Evolutionary conservation across 2,888 invertebrate genomes (phyloP).

Genomic region (Leptogaster cylindrica): DNA sequence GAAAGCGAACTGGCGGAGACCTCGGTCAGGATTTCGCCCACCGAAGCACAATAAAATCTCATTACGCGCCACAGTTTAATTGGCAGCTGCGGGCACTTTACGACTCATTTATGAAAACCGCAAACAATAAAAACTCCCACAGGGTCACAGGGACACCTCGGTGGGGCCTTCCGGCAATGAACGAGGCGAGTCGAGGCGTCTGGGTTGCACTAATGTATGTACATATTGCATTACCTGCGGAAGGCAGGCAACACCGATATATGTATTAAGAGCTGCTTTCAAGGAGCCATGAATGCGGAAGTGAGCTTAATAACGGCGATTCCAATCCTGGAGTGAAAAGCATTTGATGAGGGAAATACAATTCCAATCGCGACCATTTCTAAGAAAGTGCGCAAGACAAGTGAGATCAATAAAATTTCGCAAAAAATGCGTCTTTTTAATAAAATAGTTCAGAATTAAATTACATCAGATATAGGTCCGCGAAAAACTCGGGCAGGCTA

Average conservation of each 20-base stretch:
- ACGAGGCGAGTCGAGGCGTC: background rate
- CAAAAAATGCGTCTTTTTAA: too few relatives aligned
- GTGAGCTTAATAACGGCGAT: background rate
- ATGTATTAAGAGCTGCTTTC: too few relatives aligned
- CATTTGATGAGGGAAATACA: too few relatives aligned
- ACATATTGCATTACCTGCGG: too few relatives aligned
- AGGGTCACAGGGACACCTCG: background rate
- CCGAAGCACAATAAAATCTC: constrained; percentile 31
- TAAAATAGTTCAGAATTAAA: too few relatives aligned
- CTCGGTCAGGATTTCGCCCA: constrained; percentile 21
- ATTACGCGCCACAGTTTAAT: constrained; percentile 42
- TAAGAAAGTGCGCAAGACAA: too few relatives aligned
- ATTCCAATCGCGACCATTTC: too few relatives aligned
- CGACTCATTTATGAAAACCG: constrained; percentile 46
- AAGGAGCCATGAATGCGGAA: background rate
- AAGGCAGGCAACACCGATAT: too few relatives aligned
- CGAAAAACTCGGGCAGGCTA: background rate
- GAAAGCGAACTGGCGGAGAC: background rate
- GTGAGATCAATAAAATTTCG: too few relatives aligned
- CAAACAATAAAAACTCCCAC: constrained; percentile 32
- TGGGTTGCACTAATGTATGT: background rate
- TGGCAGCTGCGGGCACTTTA: constrained; percentile 46
- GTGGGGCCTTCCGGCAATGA: background rate
- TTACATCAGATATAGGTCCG: too few relatives aligned
- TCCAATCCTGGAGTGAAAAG: too few relatives aligned